Base-by-base conservation (phyloP, 2,113 vertebrate species). In the Brachypteracias leptosomus region DNA sequence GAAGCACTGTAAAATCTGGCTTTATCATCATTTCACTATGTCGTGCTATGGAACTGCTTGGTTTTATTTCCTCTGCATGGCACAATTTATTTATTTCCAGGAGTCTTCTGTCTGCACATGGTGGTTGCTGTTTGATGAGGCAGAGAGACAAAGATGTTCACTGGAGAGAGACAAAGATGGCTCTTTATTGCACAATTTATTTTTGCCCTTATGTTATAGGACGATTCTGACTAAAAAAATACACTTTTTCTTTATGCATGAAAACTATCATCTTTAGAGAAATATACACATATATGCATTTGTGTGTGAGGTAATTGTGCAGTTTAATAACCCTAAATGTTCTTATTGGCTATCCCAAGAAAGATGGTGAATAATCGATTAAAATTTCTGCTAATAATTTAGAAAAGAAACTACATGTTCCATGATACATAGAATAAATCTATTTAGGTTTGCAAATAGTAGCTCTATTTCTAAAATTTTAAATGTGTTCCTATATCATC, bases 61-160 rank as follows among this genome's bases (percentile, higher is more conserved):
- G 44, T 52, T 95, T 92, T 89, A 89, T 95, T 95, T 87, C 21
- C 36, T 95, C 57, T 68, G 46, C 42, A 61, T 35, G 72, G 51
- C 35, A 77, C 36, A 68, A 35, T 94, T 78, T 85, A 71, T 85
- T 95, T 89, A 89, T 68, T 91, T 92, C 35, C 42, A 49, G 59
- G n/a, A 91, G 13, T 38, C 49, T 93, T 85, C 58, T 91, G 62
- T 54, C 52, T 73, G 46, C 55, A 35, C 2, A 1, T 17, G 10
- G 29, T 40, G 22, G 54, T 26, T 82, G 36, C 31, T 82, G 52
- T 93, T 89, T 94, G 46, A 88, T 85, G 55, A 70, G 62, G 49
- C 46, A 83, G 62, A 92, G 11, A 71, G 68, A 51, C 19, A 62
- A 5, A 70, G 70, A 68, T 63, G 85, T 89, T 91, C 58, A 73